Base-by-base conservation (phyloP, 2,113 vertebrate species). In the Cheirogaleus medius region DNA sequence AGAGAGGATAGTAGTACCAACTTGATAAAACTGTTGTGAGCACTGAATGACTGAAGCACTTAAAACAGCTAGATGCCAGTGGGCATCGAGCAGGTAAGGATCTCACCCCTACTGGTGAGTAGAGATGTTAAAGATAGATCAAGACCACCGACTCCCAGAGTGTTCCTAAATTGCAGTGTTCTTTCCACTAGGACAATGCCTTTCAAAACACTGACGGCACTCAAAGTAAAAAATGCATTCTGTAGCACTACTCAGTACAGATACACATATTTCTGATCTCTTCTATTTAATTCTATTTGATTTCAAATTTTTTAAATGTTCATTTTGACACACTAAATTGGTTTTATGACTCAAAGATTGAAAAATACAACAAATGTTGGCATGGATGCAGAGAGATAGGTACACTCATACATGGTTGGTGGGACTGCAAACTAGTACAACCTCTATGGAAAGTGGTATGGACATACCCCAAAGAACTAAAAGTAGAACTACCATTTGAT, bases 251-350 rank as follows among this genome's bases (percentile, higher is more conserved):
- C 44, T 85, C 27, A 39, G 39, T 54, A 95, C 11, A 74, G 56
- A 87, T 8, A 58, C 12, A 60, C 10, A 68, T n/a, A 20, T 47
- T 87, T 78, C 68, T 87, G 25, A 92, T 58, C 25, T 68, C 69
- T 81, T 42, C 56, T 89, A 68, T 29, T 64, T 90, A 52, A 94
- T 42, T 89, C 76, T 89, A 49, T 84, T 83, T 32, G 25, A 60
- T 52, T 90, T 96, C n/a, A 73, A 58, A 34, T 77, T 73, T 74
- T 47, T n/a, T 9, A 34, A 64, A 94, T 66, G 37, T 87, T 87
- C 32, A 20, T 64, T 77, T 77, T 93, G 77, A 94, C 49, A 93
- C 52, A 39, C 29, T 88, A 88, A 88, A 82, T 69, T 94, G 86
- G 60, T 39, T 76, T 63, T 90, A 71, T 91, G 71, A 87, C 52